Evolutionary conservation across 2,888 invertebrate species (phyloP).

Genomic region (Drosophila limbata): DNA sequence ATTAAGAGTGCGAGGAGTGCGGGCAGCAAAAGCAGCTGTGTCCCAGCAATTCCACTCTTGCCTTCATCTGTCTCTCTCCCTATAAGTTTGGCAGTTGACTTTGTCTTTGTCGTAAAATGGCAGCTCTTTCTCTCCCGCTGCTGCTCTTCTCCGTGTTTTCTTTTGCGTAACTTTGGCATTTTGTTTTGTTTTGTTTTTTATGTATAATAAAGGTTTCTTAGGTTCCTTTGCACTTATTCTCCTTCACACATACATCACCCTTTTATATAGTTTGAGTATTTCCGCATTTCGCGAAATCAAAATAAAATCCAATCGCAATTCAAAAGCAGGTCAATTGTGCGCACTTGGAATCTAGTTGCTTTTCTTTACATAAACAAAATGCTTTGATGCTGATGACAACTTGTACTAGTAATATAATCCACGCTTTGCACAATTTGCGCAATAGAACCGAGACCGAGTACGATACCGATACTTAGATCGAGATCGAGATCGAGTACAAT

Average conservation of each 20-base stretch:
- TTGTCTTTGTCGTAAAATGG: slow-evolving; percentile 18
- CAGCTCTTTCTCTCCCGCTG: slow-evolving; percentile 17
- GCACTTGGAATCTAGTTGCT: slow-evolving; percentile 15
- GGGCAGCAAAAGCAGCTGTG: slow-evolving; percentile 36
- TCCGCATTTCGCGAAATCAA: slow-evolving; percentile 33
- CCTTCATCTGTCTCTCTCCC: slow-evolving; percentile 5
- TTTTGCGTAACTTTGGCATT: slow-evolving; percentile 47
- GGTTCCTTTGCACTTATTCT: slow-evolving; percentile 2
- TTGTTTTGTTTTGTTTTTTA: slow-evolving; percentile 2
- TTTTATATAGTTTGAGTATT: slow-evolving; percentile 10
- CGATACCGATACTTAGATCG: not conserved
- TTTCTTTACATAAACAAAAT: slow-evolving; percentile 16
- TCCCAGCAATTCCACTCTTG: slow-evolving; percentile 10
- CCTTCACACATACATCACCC: slow-evolving; percentile 22
- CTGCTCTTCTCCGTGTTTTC: slow-evolving; percentile 10
- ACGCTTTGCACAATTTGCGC: slow-evolving; percentile 31
- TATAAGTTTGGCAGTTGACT: slow-evolving; percentile 37
- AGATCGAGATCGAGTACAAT: not conserved
- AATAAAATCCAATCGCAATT: slow-evolving; percentile 37
- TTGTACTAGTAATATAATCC: slow-evolving; percentile 34
- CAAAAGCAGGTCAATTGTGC: slow-evolving; percentile 71
- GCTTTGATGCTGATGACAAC: not conserved
- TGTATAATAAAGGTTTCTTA: not conserved
- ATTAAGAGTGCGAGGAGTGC: slow-evolving; percentile 80
- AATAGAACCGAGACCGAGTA: slow-evolving; percentile 11